These are phyloP conservation scores for Macheiramphus alcinus DNA, from an alignment of 2,113 vertebrate species.

Conservation along the genomic window DNA sequence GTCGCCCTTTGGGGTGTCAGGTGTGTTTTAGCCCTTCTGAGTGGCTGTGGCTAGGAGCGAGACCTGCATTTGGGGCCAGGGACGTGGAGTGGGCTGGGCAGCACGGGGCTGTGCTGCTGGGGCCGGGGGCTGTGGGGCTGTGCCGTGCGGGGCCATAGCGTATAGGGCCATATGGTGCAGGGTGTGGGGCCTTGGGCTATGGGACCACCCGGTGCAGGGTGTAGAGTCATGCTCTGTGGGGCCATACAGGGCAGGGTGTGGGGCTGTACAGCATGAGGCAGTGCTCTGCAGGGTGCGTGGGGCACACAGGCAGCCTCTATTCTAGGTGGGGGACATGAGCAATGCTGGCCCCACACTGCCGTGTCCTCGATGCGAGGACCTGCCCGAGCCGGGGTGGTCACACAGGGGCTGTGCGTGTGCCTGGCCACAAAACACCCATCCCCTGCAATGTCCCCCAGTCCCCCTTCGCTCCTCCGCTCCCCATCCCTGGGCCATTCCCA, in stretches of 20 bases:
- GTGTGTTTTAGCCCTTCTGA: not conserved
- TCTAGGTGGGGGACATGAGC: not conserved
- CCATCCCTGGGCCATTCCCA: not conserved
- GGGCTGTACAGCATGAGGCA: not conserved
- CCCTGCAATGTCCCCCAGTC: fast-evolving
- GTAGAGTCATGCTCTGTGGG: not conserved
- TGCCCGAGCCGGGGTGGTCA: not conserved
- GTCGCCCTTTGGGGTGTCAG: not conserved
- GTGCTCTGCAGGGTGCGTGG: not conserved
- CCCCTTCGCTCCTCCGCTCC: not conserved
- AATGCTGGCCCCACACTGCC: not conserved
- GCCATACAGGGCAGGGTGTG: not conserved
- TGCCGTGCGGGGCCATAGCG: fast-evolving
- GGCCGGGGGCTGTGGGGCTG: not conserved
- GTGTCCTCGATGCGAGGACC: fast-evolving
- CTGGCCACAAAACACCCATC: not conserved
- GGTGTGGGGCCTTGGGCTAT: not conserved
- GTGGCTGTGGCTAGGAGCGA: fast-evolving
- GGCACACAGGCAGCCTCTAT: not conserved
- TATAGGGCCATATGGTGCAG: not conserved
- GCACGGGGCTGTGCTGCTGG: not conserved
- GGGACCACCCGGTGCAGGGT: not conserved
- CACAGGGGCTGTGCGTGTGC: not conserved
- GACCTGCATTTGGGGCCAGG: fast-evolving
- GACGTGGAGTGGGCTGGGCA: not conserved